Percentiles rank a stretch among this genome's conserved stretches.
These are phyloP conservation scores for Pyrrhia umbra DNA, from an alignment of 2,888 invertebrate species.

Conservation along the genomic window DNA sequence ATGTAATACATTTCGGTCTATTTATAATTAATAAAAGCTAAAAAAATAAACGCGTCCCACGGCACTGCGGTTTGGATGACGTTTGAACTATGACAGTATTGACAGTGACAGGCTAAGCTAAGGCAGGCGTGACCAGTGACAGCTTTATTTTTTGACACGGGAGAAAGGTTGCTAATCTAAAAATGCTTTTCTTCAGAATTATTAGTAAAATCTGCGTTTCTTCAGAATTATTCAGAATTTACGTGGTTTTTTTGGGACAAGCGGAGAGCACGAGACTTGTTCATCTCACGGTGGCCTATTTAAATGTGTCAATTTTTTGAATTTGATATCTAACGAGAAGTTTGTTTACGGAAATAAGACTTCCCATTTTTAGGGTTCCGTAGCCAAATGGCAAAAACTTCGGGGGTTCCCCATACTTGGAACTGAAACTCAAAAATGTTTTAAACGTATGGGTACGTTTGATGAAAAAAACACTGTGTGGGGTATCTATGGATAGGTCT, in stretches of 20 bases:
- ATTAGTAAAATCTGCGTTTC: too few relatives aligned
- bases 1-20: slow-evolving; percentile 53
- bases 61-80: slow-evolving; percentile 20
- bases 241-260: too few relatives aligned
- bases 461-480: too few relatives aligned
- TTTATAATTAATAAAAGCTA: slow-evolving; percentile 24
- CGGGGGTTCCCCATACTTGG: too few relatives aligned
- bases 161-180: slow-evolving; percentile 22
- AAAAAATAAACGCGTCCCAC: slow-evolving; percentile 47
- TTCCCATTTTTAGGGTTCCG: not conserved
- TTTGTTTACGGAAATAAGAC: not conserved
- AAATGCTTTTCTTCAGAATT: slow-evolving; percentile 20
- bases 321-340: not conserved
- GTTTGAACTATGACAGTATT: slow-evolving; percentile 42
- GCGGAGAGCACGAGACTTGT: too few relatives aligned
- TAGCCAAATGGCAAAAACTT: too few relatives aligned
- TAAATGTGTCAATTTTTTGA: not conserved
- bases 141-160: not conserved
- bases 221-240: too few relatives aligned
- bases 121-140: slow-evolving; percentile 7
- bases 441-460: too few relatives aligned
- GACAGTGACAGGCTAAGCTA: too few relatives aligned
- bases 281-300: not conserved
- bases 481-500: too few relatives aligned
- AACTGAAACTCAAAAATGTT: too few relatives aligned